Evolutionary conservation across 2,113 vertebrate genomes (phyloP), one percentile per base, ranked within the genome.

Genomic region (Alethe castanea): DNA sequence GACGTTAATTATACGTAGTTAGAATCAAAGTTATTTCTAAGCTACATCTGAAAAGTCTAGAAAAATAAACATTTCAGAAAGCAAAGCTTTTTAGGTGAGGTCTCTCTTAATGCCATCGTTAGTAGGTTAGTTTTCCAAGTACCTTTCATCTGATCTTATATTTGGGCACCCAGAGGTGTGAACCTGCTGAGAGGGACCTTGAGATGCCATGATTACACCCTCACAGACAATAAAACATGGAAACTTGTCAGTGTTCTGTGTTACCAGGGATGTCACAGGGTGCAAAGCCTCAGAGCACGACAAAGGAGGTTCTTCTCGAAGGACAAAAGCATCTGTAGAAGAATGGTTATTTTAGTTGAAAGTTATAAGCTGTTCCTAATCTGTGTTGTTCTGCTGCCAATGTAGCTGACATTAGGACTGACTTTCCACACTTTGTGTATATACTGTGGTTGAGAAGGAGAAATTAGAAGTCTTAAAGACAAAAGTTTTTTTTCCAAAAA

Each of bases 1-100:
- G 95, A 88, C 95, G 86, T 86, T n/a, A 94, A 91, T 94, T 91
- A 93, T 72, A 82, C 11, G 47, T 65, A 77, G 56, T 33, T 94
- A 91, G 47, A 91, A 92, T 94, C 64, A 91, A 97, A 94, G 71
- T 88, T 50, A 78, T 92, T 97, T 96, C 71, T 76, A 5, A 66
- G 35, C 13, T 87, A 42, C 24, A 52, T 87, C 61, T 90, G 36
- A 90, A 82, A 94, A 89, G 33, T 60, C 77, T 48, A 81, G 67
- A 92, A 94, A 97, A 97, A 91, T 12, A 90, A 77, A 82, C 16
- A 36, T 88, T 81, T 81, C 42, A 40, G 91, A 91, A 88, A 71
- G 26, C 9, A 56, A 70, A 47, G 13, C 19, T 70, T 87, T 84
- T 52, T 31, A 88, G 90, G 35, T 28, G 36, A 83, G 23, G 56